Percentiles rank a stretch among this genome's conserved stretches.
Evolutionary conservation across 1,140 invertebrate species (phyloP).

Genomic region (Diabrotica undecimpunctata): DNA sequence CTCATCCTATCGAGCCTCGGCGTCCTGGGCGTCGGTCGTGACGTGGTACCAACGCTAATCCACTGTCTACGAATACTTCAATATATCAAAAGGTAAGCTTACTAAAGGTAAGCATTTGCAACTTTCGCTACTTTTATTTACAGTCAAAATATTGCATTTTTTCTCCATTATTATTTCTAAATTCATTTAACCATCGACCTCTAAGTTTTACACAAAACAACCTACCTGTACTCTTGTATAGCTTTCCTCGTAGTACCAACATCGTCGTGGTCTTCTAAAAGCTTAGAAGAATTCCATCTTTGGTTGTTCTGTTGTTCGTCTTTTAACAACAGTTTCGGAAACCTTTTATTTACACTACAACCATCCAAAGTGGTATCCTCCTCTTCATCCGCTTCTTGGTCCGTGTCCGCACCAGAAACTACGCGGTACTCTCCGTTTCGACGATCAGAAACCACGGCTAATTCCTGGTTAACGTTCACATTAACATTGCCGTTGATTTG

Average conservation of each 20-base stretch:
- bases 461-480: conserved; percentile 16
- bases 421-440: conserved; percentile 67
- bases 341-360: conserved; percentile 28
- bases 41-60: no score
- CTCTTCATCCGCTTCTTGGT: conserved; percentile 52
- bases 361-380: conserved; percentile 49
- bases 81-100: no score
- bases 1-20: no score
- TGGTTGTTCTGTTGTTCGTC: conserved; percentile 18
- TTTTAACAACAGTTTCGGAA: neutral
- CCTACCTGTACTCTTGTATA: conserved; percentile 33
- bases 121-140: no score
- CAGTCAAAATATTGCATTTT: no score
- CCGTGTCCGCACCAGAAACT: conserved; percentile 61
- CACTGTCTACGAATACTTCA: no score
- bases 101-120: no score
- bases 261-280: conserved; percentile 36
- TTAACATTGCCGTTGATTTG: conserved; percentile 37
- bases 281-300: conserved; percentile 33
- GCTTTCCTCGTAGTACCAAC: conserved; percentile 38
- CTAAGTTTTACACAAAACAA: no score
- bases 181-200: no score
- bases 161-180: no score
- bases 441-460: conserved; percentile 46
- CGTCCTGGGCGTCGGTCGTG: no score